Evolutionary conservation across 2,113 vertebrate genomes (phyloP), one percentile per base, ranked within the genome.

Genomic region (Tupaia tana): DNA sequence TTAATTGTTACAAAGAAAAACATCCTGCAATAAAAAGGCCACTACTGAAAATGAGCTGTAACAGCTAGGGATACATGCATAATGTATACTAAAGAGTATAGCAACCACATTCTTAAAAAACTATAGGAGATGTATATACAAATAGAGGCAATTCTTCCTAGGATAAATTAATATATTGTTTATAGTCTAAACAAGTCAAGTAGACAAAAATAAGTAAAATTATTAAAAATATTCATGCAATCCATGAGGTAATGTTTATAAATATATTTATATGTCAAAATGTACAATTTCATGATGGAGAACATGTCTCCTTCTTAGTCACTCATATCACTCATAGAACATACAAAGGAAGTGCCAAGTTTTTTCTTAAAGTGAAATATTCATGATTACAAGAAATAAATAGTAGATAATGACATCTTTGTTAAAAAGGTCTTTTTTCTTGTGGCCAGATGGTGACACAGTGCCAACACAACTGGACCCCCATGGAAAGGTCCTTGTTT

Each of bases 61-160:
- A 18, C 3, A 1, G 2, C 4, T 66, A 7, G 7, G 29, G 9
- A 11, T 0, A 0, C 6, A 7, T 1, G 7, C 1, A 10, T 19
- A 8, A 7, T 1, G 6, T 2, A 10, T 19, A 8, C 52, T 0
- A 16, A 2, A 13, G 31, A 86, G 52, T 64, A 10, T 9, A 29
- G 74, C 2, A 19, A 18, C 31, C 25, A 6, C 27, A 4, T 12
- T 7, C 18, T 7, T 6, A 8, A 27, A 54, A 61, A 27, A 12
- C 14, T 6, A 1, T 2, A 7, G 70, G 12, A 10, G 43, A 43
- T 2, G 1, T 4, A 3, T 5, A 58, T 67, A 58, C 19, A 25
- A 14, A 6, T 0, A n/a, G 1, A 75, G 1, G 11, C 7, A 1
- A 16, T 43, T 13, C 25, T 3, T 3, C 0, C 20, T 1, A 52